Evolutionary conservation across 2,797 vertebrate genomes (phyloP).

Genomic region (Trematomus bernacchii): DNA sequence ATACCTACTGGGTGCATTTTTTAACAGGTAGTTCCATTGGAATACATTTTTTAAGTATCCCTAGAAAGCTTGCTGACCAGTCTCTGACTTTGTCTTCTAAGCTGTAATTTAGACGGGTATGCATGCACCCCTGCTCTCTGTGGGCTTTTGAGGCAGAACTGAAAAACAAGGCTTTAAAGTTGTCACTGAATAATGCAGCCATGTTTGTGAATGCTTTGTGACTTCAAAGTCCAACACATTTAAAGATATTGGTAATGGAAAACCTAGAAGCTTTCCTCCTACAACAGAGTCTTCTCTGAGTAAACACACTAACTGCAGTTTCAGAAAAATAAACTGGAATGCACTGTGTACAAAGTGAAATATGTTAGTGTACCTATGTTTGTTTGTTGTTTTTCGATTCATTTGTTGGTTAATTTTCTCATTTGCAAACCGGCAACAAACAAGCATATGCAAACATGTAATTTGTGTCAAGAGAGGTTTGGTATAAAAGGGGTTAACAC

Average conservation of each 20-base stretch:
- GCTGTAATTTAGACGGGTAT: slow-evolving; percentile 58
- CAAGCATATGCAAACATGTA: slow-evolving; percentile 66
- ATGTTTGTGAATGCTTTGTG: slow-evolving; percentile 44
- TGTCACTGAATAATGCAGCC: slow-evolving; percentile 56
- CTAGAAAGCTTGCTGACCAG: slow-evolving; percentile 48
- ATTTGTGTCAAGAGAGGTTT: slow-evolving; percentile 75
- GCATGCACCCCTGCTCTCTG: slow-evolving; percentile 50
- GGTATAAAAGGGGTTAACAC: slow-evolving; percentile 78
- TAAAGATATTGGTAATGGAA: slow-evolving; percentile 20
- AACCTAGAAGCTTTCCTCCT: slow-evolving; percentile 6
- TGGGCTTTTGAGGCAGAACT: slow-evolving; percentile 47
- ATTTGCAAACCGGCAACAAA: slow-evolving; percentile 72
- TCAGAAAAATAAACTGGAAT: background rate
- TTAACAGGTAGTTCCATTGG: no score
- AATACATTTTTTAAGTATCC: no score
- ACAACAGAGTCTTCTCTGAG: background rate
- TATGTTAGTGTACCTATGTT: slow-evolving; percentile 29
- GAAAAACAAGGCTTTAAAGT: slow-evolving; percentile 62
- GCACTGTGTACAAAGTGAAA: slow-evolving; percentile 18
- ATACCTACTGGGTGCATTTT: no score
- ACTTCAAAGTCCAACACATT: slow-evolving; percentile 48
- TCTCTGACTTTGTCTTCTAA: slow-evolving; percentile 53
- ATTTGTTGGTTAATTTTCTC: slow-evolving; percentile 66
- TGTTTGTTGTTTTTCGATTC: slow-evolving; percentile 63
- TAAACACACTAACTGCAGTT: slow-evolving; percentile 11